Evolutionary conservation across 2,888 invertebrate species (phyloP).

Genomic region (Drosophila peninsularis): DNA sequence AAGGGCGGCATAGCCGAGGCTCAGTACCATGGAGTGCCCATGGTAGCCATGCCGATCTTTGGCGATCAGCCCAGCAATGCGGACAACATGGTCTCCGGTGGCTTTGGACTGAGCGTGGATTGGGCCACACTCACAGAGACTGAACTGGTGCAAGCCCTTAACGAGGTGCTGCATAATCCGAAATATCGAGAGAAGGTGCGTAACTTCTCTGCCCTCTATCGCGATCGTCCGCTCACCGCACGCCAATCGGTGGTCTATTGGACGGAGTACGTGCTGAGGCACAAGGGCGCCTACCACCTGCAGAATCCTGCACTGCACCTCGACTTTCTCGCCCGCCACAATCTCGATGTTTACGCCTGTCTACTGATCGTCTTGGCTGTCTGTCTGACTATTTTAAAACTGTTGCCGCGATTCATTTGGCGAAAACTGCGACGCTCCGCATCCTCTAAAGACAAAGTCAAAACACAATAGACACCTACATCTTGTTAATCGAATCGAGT

Average conservation of each 20-base stretch:
- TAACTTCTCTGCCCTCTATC: constrained; percentile 85
- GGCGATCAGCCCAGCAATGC: constrained; percentile 71
- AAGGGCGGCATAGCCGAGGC: constrained; percentile 88
- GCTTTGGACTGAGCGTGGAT: constrained; percentile 62
- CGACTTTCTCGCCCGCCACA: constrained; percentile 84
- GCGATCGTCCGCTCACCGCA: constrained; percentile 86
- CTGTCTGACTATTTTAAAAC: background rate
- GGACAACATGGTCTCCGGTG: constrained; percentile 42
- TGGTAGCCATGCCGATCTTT: constrained; percentile 76
- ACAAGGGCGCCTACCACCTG: constrained; percentile 86
- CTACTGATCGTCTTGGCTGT: constrained; percentile 23
- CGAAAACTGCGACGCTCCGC: background rate
- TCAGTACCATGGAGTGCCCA: constrained; percentile 86
- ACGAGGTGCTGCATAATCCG: constrained; percentile 65
- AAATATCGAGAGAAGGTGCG: constrained; percentile 76
- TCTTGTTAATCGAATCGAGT: constrained; percentile 5
- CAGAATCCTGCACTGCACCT: constrained; percentile 85
- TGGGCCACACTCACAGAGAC: constrained; percentile 42
- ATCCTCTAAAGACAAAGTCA: constrained; percentile 34
- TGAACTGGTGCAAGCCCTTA: constrained; percentile 40
- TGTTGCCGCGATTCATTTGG: constrained; percentile 10
- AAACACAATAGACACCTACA: constrained; percentile 11
- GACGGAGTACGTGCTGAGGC: constrained; percentile 86
- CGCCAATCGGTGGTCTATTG: constrained; percentile 86
- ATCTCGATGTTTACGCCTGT: constrained; percentile 84